phyloP scores from a whole-genome alignment of 1,140 invertebrate genomes.

The Apis florea region DNA sequence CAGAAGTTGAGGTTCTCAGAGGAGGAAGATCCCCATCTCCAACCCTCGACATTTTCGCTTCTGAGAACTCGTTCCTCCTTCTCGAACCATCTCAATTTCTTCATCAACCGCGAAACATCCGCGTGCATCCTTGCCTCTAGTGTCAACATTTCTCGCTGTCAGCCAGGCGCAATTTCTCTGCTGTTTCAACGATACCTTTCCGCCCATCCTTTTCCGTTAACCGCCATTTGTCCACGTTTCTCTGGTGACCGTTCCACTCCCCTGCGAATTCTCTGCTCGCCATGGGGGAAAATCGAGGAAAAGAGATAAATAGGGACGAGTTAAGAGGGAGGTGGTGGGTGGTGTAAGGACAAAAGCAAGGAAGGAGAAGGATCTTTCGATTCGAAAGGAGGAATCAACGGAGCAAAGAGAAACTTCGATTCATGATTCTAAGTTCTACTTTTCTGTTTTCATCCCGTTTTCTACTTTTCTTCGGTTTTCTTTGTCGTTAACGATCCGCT shows the following conservation, averaged over 20 bases:
- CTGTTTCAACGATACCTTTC: slow-evolving; percentile 1
- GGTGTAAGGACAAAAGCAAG: background rate
- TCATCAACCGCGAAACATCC: background rate
- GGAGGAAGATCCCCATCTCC: background rate
- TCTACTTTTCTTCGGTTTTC: background rate
- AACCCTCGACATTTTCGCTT: background rate
- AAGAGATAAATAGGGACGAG: slow-evolving; percentile 41
- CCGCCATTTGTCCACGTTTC: slow-evolving; percentile 5
- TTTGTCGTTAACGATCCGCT: background rate
- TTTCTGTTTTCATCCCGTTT: slow-evolving; percentile 19
- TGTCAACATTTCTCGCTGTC: slow-evolving; percentile 17
- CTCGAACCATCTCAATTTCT: slow-evolving; percentile 1
- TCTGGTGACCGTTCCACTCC: background rate
- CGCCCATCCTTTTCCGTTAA: background rate
- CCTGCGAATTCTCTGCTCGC: slow-evolving; percentile 26
- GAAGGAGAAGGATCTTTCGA: slow-evolving; percentile 12
- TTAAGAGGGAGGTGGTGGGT: slow-evolving; percentile 1
- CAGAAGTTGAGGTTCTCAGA: background rate
- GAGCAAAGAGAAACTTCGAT: slow-evolving; percentile 35
- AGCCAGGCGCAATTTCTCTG: slow-evolving; percentile 8
- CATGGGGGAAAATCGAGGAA: background rate
- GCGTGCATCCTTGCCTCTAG: background rate
- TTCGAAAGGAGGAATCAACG: slow-evolving; percentile 7
- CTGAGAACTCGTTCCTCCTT: background rate
- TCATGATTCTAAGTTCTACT: slow-evolving; percentile 17